Evolutionary conservation across 2,797 vertebrate genomes (phyloP).

Genomic region (Glyptemys insculpta): DNA sequence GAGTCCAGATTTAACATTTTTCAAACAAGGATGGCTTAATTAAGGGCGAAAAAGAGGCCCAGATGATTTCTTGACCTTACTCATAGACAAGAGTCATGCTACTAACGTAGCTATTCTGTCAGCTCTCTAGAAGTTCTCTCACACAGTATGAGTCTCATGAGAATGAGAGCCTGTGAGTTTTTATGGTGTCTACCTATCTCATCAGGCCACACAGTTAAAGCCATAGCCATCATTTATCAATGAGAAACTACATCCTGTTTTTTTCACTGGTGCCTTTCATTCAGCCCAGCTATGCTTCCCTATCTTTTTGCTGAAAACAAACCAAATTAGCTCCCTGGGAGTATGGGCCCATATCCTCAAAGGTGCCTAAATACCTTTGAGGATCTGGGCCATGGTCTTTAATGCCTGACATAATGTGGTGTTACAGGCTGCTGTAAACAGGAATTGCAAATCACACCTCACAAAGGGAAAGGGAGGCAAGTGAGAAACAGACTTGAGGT

Average conservation of each 20-base stretch:
- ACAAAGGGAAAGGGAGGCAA: not conserved
- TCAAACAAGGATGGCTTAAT: not conserved
- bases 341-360: not conserved
- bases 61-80: not conserved
- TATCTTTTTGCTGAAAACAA: not conserved
- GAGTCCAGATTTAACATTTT: not conserved
- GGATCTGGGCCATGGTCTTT: not conserved
- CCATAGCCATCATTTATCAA: not conserved
- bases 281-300: not conserved
- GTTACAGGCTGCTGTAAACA: not conserved
- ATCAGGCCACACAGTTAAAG: not conserved
- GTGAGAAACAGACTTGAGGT: not conserved
- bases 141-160: not conserved
- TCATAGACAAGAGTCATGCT: not conserved
- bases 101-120: not conserved
- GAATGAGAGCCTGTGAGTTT: not conserved
- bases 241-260: not conserved
- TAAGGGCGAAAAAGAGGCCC: not conserved
- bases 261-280: not conserved
- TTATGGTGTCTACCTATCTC: not conserved
- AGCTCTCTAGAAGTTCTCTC: not conserved
- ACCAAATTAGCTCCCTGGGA: not conserved
- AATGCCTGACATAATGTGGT: not conserved
- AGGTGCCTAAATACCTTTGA: not conserved
- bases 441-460: not conserved